Evolutionary conservation across 2,113 vertebrate species (phyloP).

Genomic region (Chunga burmeisteri): DNA sequence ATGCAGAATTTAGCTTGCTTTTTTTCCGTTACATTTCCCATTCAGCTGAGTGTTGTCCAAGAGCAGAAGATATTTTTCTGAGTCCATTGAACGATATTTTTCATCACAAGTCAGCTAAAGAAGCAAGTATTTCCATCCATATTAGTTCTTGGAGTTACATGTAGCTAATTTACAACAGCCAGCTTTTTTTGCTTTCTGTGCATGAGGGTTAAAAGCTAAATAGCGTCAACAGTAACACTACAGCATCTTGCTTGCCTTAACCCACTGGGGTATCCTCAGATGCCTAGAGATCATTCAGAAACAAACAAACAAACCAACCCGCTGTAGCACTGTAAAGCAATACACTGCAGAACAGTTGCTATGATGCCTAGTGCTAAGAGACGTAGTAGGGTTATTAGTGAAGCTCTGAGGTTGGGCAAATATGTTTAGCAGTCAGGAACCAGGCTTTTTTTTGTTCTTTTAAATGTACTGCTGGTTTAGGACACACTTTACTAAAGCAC

Average conservation of each 20-base stretch:
- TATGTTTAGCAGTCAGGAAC: not conserved
- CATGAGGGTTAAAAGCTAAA: not conserved
- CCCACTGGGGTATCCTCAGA: not conserved
- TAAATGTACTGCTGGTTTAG: not conserved
- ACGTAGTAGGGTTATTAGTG: not conserved
- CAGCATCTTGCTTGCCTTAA: not conserved
- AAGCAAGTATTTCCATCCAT: slow-evolving; percentile 17
- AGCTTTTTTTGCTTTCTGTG: slow-evolving; percentile 31
- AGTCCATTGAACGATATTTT: not conserved
- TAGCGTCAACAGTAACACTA: not conserved
- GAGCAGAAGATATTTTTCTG: slow-evolving; percentile 1
- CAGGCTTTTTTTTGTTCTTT: not conserved
- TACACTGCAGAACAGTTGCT: not conserved
- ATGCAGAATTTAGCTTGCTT: not conserved
- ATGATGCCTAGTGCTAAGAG: not conserved
- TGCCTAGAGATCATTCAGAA: not conserved
- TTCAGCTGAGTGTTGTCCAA: not conserved
- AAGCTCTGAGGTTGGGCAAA: not conserved
- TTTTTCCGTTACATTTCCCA: not conserved
- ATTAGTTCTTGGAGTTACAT: slow-evolving; percentile 15
- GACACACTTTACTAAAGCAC: not conserved
- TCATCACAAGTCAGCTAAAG: not conserved
- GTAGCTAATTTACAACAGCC: slow-evolving; percentile 26
- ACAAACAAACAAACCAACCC: not conserved
- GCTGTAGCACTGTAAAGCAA: not conserved